Evolutionary conservation across 2,113 vertebrate genomes (phyloP).

Genomic region (Apeltes quadracus): DNA sequence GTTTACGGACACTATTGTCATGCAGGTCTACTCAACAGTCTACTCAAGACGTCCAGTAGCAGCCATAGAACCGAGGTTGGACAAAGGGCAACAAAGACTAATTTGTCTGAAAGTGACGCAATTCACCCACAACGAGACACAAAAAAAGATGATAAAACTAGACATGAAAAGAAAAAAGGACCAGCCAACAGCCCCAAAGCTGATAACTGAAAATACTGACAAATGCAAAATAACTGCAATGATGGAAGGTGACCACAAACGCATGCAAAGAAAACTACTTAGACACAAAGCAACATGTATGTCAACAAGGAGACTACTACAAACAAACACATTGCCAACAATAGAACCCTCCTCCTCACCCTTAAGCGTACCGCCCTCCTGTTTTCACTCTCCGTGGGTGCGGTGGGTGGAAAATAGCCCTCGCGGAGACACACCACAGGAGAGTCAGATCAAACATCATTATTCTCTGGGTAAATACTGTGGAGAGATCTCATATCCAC

Average conservation of each 20-base stretch:
- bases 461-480: conserved; percentile 59
- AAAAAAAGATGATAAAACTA: background rate
- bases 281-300: background rate
- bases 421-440: conserved; percentile 48
- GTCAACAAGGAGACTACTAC: background rate
- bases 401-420: conserved; percentile 45
- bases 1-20: background rate
- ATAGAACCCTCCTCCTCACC: rapidly evolving
- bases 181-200: background rate
- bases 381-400: conserved; percentile 42
- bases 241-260: background rate
- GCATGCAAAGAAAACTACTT: background rate
- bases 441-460: conserved; percentile 64
- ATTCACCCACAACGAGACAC: background rate
- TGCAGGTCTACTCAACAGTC: background rate
- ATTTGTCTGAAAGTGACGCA: background rate
- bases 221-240: background rate
- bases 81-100: background rate
- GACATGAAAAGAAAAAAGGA: too few species aligned
- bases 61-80: background rate
- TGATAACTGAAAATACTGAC: background rate
- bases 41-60: background rate
- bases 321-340: background rate
- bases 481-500: conserved; percentile 58
- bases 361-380: conserved; percentile 27